Evolutionary conservation across 2,113 vertebrate genomes (phyloP).

Genomic region (Myrmecophaga tridactyla): DNA sequence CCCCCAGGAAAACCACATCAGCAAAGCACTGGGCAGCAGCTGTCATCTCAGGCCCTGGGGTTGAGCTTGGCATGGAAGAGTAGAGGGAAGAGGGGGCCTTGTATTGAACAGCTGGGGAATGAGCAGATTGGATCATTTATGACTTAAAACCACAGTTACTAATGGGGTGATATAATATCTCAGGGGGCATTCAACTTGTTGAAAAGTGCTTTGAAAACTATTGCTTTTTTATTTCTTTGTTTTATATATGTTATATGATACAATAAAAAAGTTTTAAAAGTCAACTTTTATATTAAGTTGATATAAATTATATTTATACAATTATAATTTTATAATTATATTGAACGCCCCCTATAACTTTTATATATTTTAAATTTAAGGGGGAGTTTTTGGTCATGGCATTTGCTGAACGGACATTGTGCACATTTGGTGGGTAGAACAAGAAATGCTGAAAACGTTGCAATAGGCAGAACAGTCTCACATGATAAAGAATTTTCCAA

Average conservation of each 20-base stretch:
- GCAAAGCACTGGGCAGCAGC: not conserved
- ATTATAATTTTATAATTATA: no score
- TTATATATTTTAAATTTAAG: not conserved
- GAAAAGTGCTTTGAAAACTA: no score
- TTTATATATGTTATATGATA: no score
- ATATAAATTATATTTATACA: no score
- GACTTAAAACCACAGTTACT: not conserved
- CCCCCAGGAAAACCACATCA: not conserved
- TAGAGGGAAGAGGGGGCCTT: not conserved
- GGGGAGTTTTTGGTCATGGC: not conserved
- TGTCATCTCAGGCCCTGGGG: not conserved
- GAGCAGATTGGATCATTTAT: not conserved
- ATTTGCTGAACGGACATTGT: not conserved
- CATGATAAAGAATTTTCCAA: not conserved
- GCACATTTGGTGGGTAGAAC: not conserved
- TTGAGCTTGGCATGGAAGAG: fast-evolving
- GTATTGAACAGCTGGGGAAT: not conserved
- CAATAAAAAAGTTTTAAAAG: no score
- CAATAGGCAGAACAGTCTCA: not conserved
- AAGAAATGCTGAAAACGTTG: not conserved
- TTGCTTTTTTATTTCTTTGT: no score
- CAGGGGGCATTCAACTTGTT: no score
- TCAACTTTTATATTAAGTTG: no score
- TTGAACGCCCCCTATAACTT: no score
- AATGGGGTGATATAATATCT: not conserved